Evolutionary conservation across 2,113 vertebrate genomes (phyloP).

Genomic region (Pteropus alecto): DNA sequence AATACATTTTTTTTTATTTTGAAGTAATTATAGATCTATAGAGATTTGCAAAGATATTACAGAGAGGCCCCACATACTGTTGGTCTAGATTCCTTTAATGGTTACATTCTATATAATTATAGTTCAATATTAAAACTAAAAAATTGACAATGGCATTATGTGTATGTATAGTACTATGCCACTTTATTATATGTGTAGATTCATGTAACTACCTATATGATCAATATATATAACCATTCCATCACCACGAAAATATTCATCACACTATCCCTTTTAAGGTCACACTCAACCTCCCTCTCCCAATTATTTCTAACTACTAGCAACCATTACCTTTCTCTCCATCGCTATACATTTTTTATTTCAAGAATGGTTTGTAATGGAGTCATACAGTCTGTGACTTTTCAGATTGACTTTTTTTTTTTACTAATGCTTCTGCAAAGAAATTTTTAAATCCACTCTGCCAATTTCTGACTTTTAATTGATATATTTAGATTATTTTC

Average conservation of each 20-base stretch:
- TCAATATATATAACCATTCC: not conserved
- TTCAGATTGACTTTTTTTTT: not conserved
- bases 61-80: fast-evolving
- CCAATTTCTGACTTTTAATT: not conserved
- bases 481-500: not conserved
- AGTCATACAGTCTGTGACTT: not conserved
- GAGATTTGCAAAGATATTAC: not conserved
- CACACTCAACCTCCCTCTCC: not conserved
- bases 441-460: not conserved
- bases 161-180: not conserved
- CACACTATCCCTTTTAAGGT: not conserved
- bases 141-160: not conserved
- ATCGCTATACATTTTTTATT: not conserved
- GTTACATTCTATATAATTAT: not conserved
- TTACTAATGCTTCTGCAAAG: not conserved
- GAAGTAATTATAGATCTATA: not conserved
- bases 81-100: not conserved
- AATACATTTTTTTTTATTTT: not conserved
- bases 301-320: not conserved
- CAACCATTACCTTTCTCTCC: not conserved
- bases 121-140: not conserved
- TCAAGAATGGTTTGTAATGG: not conserved
- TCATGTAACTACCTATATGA: not conserved
- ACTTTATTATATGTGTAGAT: not conserved
- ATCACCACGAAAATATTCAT: not conserved